Evolutionary conservation across 2,113 vertebrate species (phyloP).

Genomic region (Mastomys natalensis): DNA sequence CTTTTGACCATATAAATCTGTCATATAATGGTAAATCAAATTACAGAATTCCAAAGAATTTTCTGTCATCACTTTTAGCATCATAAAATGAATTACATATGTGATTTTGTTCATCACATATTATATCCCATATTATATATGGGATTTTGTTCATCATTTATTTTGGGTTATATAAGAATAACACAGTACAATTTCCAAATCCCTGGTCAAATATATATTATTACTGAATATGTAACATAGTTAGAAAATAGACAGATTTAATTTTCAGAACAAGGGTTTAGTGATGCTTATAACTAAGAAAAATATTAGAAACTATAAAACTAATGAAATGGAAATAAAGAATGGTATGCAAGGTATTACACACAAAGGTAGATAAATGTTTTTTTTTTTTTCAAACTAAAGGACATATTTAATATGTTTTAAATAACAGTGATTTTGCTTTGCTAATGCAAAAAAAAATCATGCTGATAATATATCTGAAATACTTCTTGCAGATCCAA

Average conservation of each 20-base stretch:
- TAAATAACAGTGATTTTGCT: constrained; percentile 5
- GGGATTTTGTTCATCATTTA: background rate
- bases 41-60: background rate
- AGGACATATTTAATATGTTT: background rate
- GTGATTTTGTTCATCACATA: background rate
- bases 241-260: background rate
- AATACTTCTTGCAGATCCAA: background rate
- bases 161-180: constrained; percentile 3
- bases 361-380: constrained; percentile 7
- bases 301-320: background rate
- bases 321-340: background rate
- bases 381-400: background rate
- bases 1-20: background rate
- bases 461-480: background rate
- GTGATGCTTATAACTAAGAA: background rate
- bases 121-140: background rate
- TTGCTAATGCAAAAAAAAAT: background rate
- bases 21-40: background rate
- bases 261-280: background rate
- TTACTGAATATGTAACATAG: background rate
- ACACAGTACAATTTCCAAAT: background rate
- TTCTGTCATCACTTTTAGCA: background rate
- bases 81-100: background rate
- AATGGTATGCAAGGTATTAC: background rate
- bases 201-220: background rate